Conservation (phyloP, 2,888 invertebrate species). For the Cosmopolites sordidus region DNA sequence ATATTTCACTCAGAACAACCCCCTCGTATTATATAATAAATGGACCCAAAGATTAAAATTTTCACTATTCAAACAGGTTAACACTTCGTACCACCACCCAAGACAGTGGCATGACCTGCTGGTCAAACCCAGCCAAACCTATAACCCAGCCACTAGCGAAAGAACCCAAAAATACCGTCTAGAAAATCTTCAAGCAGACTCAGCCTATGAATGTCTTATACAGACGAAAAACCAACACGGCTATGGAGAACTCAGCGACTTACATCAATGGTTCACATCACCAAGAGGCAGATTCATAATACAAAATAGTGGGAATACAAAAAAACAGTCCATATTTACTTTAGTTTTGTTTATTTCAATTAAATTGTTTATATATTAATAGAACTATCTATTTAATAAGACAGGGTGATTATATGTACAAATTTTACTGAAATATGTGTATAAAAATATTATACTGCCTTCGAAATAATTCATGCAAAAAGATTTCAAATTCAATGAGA, state of each 20-base stretch:
- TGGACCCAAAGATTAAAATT: no score
- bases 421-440: no score
- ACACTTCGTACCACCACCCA: constrained; percentile 51
- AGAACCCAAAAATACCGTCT: constrained; percentile 50
- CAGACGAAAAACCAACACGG: constrained; percentile 57
- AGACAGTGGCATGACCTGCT: constrained; percentile 55
- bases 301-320: constrained; percentile 20
- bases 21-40: no score
- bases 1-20: no score
- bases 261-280: constrained; percentile 54
- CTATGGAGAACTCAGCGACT: constrained; percentile 54
- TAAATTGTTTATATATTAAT: no score
- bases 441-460: no score
- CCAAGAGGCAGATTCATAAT: constrained; percentile 38
- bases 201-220: constrained; percentile 55
- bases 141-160: constrained; percentile 44
- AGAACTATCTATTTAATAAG: no score
- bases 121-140: constrained; percentile 46
- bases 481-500: no score
- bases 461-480: no score
- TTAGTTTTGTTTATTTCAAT: no score
- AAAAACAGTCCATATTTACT: neutral
- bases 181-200: constrained; percentile 51
- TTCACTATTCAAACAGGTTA: constrained; percentile 43
- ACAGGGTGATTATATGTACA: no score